These are phyloP conservation scores for Aricia agestis DNA, from an alignment of 1,140 invertebrate species.

Conservation along the genomic window DNA sequence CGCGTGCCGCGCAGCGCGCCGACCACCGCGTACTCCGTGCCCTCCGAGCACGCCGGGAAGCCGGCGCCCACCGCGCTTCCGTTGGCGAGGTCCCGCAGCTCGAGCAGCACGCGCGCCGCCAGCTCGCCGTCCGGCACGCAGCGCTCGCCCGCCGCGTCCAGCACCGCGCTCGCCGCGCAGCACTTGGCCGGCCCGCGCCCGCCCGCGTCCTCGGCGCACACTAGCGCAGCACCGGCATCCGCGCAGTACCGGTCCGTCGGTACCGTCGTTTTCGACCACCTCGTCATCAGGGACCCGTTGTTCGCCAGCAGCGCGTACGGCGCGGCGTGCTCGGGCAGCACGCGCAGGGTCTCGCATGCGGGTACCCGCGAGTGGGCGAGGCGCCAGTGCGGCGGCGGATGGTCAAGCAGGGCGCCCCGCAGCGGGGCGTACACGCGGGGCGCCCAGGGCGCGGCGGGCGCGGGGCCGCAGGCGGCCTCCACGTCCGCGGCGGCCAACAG, in stretches of 20 bases:
- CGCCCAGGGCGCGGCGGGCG: slow-evolving; percentile 54
- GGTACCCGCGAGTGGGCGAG: slow-evolving; percentile 49
- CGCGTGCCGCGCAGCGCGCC: slow-evolving; percentile 67
- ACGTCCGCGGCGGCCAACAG: slow-evolving; percentile 32
- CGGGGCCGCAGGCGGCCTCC: slow-evolving; percentile 25
- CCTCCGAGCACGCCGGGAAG: slow-evolving; percentile 63
- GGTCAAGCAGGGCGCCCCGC: slow-evolving; percentile 40
- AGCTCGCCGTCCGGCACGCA: slow-evolving; percentile 78
- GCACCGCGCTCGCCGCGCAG: slow-evolving; percentile 52
- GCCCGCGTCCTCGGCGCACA: slow-evolving; percentile 69
- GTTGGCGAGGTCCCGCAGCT: slow-evolving; percentile 51
- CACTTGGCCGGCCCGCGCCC: slow-evolving; percentile 41
- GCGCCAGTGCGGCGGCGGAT: slow-evolving; percentile 72
- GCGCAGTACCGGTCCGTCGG: slow-evolving; percentile 77
- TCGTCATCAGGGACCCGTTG: slow-evolving; percentile 76
- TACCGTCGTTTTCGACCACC: slow-evolving; percentile 53
- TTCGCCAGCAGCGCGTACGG: slow-evolving; percentile 74
- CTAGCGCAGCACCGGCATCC: slow-evolving; percentile 76
- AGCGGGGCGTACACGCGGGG: slow-evolving; percentile 76
- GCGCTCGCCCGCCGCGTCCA: slow-evolving; percentile 49
- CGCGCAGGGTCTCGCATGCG: slow-evolving; percentile 53
- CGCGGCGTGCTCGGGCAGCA: slow-evolving; percentile 46
- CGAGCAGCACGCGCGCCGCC: slow-evolving; percentile 77
- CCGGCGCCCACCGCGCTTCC: slow-evolving; percentile 58
- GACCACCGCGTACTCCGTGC: slow-evolving; percentile 55